Evolutionary conservation across 2,888 invertebrate species (phyloP).

Genomic region (Platycheirus albimanus): DNA sequence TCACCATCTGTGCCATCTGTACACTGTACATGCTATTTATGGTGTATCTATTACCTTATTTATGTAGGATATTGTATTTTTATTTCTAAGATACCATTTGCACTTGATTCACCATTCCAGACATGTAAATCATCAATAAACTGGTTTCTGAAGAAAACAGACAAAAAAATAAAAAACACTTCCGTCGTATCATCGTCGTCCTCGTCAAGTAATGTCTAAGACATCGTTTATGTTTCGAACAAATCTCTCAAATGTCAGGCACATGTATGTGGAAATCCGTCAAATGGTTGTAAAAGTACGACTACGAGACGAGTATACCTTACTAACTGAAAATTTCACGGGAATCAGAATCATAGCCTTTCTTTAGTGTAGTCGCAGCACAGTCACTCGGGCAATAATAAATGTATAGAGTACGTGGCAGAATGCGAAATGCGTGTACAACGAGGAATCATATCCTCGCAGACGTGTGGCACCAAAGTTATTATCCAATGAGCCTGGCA

Average conservation of each 20-base stretch:
- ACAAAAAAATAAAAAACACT: no score
- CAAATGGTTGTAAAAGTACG: slow-evolving; percentile 52
- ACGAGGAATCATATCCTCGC: slow-evolving; percentile 73
- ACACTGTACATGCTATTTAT: neutral
- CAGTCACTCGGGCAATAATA: slow-evolving; percentile 25
- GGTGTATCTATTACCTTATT: slow-evolving; percentile 19
- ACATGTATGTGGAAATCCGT: slow-evolving; percentile 52
- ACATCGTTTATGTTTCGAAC: slow-evolving; percentile 20
- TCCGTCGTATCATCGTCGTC: slow-evolving; percentile 54
- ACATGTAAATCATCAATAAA: slow-evolving; percentile 53
- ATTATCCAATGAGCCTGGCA: slow-evolving; percentile 70
- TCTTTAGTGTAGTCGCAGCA: neutral
- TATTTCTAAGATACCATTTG: slow-evolving; percentile 20
- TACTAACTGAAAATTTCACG: slow-evolving; percentile 57
- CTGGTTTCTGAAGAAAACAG: slow-evolving; percentile 29
- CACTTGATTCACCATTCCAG: slow-evolving; percentile 33
- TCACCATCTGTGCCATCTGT: slow-evolving; percentile 56
- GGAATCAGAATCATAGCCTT: slow-evolving; percentile 50
- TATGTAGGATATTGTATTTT: neutral
- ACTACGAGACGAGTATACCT: no score
- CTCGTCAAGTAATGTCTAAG: slow-evolving; percentile 14
- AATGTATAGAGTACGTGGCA: slow-evolving; percentile 54
- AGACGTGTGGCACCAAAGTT: slow-evolving; percentile 72
- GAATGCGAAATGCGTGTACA: slow-evolving; percentile 72
- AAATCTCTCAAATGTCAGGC: slow-evolving; percentile 38